These are phyloP conservation scores for Syngnathus acus DNA, from an alignment of 2,797 vertebrate genomes.

Conservation along the genomic window DNA sequence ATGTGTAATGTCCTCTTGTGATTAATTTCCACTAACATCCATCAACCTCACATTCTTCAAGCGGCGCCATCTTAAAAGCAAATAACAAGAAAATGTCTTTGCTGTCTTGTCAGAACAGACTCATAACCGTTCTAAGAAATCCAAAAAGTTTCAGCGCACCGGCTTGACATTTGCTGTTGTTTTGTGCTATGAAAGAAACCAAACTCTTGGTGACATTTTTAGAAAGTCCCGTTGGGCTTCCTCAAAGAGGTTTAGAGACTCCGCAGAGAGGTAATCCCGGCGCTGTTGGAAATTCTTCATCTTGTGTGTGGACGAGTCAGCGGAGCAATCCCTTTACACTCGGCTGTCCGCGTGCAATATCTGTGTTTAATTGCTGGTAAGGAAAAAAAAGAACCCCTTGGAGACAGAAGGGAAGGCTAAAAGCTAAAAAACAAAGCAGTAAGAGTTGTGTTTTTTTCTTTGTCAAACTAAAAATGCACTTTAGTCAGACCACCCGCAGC, in stretches of 20 bases:
- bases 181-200: not conserved
- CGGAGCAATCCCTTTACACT: not conserved
- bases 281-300: not conserved
- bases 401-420: not conserved
- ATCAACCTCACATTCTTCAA: not conserved
- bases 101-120: not conserved
- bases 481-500: not conserved
- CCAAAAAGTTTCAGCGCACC: not conserved
- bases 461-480: slow-evolving; percentile 4
- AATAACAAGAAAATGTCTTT: too few relatives aligned
- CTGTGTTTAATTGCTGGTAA: slow-evolving; percentile 3
- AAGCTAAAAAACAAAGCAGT: not conserved
- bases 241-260: not conserved
- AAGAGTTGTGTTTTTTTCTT: slow-evolving; percentile 8
- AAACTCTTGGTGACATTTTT: not conserved
- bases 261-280: not conserved
- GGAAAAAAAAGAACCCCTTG: slow-evolving; percentile 5
- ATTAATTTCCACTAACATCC: too few relatives aligned
- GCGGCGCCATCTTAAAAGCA: too few relatives aligned
- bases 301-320: not conserved
- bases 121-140: not conserved
- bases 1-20: not conserved
- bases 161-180: not conserved
- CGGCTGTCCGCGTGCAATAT: slow-evolving; percentile 4
- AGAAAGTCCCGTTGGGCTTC: not conserved